Percentiles rank a stretch among this genome's conserved stretches.
Conservation (phyloP, 2,888 invertebrate species). For the Acheta domesticus region DNA sequence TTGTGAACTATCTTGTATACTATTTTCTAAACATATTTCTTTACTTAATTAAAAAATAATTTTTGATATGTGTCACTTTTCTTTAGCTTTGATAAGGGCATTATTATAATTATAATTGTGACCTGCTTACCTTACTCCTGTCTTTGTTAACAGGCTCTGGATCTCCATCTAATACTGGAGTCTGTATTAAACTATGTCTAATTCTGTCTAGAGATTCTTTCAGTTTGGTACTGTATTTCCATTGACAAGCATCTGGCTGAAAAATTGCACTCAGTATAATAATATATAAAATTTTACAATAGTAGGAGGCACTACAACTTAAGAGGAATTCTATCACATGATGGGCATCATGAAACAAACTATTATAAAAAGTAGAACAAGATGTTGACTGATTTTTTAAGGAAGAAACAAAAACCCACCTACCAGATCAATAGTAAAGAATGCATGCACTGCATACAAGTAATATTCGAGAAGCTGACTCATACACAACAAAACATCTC, state of each 20-base stretch:
- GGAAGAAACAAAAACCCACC: constrained; percentile 40
- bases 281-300: too few species aligned
- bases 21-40: too few species aligned
- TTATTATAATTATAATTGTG: too few species aligned
- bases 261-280: constrained; percentile 37
- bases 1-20: too few species aligned
- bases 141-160: background rate
- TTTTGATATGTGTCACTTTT: too few species aligned
- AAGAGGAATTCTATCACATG: too few species aligned
- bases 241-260: constrained; percentile 52
- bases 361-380: too few species aligned
- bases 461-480: constrained; percentile 92
- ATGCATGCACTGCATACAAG: constrained; percentile 80
- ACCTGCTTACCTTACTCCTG: background rate
- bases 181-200: constrained; percentile 60
- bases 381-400: too few species aligned
- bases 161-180: background rate
- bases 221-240: constrained; percentile 64
- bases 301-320: too few species aligned
- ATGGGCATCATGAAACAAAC: too few species aligned
- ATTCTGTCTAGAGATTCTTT: constrained; percentile 74
- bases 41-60: too few species aligned
- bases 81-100: too few species aligned
- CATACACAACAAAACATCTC: constrained; percentile 87
- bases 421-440: constrained; percentile 76